Percentiles rank a stretch among this genome's conserved stretches.
These are phyloP conservation scores for Uromys caudimaculatus DNA, from an alignment of 2,797 vertebrate species.

Conservation along the genomic window DNA sequence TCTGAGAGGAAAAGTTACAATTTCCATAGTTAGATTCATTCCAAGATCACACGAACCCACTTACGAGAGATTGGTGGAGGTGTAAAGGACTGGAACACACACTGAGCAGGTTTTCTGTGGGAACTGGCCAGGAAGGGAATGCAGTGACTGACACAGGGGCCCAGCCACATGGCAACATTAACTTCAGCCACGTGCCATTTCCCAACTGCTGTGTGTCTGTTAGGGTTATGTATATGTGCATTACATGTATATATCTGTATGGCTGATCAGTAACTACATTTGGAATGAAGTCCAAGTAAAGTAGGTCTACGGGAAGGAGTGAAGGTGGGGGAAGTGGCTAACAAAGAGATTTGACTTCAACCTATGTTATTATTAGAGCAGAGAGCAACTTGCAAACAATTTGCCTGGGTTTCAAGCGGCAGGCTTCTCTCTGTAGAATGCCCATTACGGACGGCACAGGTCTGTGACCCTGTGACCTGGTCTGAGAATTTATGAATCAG, in stretches of 20 bases:
- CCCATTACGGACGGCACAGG: background rate
- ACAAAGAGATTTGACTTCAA: background rate
- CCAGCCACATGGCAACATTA: fast-evolving
- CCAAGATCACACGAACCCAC: background rate
- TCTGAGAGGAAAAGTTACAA: background rate
- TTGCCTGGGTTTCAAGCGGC: background rate
- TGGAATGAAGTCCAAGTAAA: background rate
- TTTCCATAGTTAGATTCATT: background rate
- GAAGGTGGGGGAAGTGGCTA: background rate
- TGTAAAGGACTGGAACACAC: background rate
- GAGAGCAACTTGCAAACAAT: background rate
- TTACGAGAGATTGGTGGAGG: background rate
- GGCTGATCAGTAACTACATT: background rate
- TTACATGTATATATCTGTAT: background rate
- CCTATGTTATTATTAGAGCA: background rate
- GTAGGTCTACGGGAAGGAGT: background rate
- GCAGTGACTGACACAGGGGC: too few species aligned
- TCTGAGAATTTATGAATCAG: background rate
- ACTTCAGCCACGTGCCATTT: fast-evolving
- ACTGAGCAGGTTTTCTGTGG: background rate
- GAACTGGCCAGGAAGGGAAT: background rate
- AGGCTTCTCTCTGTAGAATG: background rate
- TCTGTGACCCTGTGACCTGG: background rate
- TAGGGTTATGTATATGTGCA: background rate
- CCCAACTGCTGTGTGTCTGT: background rate